Percentiles rank a stretch among this genome's conserved stretches.
Conservation (phyloP, 2,888 invertebrate species). For the Notodonta ziczac region DNA sequence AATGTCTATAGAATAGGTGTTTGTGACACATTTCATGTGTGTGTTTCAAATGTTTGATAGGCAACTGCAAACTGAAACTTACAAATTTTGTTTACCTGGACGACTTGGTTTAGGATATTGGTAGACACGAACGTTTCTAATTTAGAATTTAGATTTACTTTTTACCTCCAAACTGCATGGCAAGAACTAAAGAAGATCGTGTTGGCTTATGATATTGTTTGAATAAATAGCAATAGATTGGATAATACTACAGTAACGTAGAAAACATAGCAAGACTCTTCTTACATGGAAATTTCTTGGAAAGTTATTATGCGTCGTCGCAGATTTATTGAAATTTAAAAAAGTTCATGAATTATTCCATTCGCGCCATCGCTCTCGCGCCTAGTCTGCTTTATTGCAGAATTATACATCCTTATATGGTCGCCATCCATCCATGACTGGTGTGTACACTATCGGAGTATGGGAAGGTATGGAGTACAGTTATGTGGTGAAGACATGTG, state of each 20-base stretch:
- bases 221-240: neutral
- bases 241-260: neutral
- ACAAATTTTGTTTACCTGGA: no score
- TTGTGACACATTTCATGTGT: no score
- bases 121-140: no score
- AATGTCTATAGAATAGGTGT: neutral
- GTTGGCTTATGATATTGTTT: no score
- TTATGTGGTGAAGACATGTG: constrained; percentile 30
- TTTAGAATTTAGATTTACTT: no score
- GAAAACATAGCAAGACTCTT: neutral
- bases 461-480: constrained; percentile 40
- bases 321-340: constrained; percentile 39
- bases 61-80: no score
- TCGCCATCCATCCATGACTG: constrained; percentile 29
- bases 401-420: constrained; percentile 47
- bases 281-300: neutral
- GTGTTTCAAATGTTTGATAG: no score
- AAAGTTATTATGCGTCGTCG: neutral
- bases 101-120: no score
- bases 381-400: constrained; percentile 49
- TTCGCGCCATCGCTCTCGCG: constrained; percentile 40
- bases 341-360: constrained; percentile 63
- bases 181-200: no score
- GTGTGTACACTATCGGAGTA: constrained; percentile 28
- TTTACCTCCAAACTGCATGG: no score